A percentile compares a stretch with the other conserved stretches of the same genome.
These are phyloP conservation scores for Rhinogobio ventralis DNA, from an alignment of 2,797 vertebrate genomes.

Conservation along the genomic window DNA sequence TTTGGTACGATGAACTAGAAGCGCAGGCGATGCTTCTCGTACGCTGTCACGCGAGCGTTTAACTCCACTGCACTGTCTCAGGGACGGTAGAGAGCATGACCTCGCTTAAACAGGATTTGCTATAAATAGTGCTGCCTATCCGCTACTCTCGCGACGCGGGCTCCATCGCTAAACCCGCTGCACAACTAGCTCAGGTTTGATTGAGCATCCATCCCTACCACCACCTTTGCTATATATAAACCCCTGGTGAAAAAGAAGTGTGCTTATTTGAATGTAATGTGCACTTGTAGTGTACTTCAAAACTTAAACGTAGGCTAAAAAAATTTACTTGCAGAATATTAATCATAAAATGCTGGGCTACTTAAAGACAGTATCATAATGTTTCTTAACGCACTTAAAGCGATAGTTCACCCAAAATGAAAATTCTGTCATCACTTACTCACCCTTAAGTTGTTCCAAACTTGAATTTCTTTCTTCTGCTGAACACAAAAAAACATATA, in stretches of 20 bases:
- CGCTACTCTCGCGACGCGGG: conserved; percentile 52
- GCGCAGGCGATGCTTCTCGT: conserved; percentile 23
- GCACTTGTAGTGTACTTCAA: neutral
- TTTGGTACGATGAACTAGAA: conserved; percentile 10
- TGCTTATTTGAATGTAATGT: neutral
- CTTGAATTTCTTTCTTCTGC: neutral
- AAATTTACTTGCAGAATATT: neutral
- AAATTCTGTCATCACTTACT: neutral
- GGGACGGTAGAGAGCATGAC: conserved; percentile 78
- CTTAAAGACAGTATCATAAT: no score
- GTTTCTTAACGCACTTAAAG: neutral
- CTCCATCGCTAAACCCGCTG: conserved; percentile 33
- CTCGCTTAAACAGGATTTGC: conserved; percentile 80
- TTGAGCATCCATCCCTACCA: conserved; percentile 14
- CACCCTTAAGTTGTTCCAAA: neutral
- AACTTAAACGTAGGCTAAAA: neutral
- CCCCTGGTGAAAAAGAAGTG: neutral
- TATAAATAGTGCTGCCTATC: conserved; percentile 84
- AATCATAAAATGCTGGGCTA: neutral
- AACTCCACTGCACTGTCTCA: conserved; percentile 68
- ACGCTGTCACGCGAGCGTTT: conserved; percentile 59
- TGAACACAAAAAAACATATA: neutral
- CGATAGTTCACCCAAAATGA: neutral
- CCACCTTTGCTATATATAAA: neutral
- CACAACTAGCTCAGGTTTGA: conserved; percentile 26